These are phyloP conservation scores for Deilephila porcellus DNA, from an alignment of 2,888 invertebrate genomes.

Conservation along the genomic window DNA sequence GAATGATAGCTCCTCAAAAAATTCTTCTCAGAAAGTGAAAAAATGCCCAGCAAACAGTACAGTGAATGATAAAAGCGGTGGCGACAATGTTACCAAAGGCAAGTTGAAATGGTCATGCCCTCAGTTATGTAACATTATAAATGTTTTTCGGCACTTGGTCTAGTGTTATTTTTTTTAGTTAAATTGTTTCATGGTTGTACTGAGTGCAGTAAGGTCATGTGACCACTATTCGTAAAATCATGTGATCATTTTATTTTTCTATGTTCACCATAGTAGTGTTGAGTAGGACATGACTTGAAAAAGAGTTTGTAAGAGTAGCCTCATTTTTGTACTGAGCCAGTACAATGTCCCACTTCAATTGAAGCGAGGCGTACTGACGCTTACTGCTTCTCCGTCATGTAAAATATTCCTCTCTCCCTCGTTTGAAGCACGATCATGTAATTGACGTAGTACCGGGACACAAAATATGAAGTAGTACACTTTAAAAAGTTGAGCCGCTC, in stretches of 20 bases:
- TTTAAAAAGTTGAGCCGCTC: too few species aligned
- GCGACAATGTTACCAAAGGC: constrained; percentile 79
- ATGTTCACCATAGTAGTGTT: constrained; percentile 32
- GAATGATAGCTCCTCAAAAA: constrained; percentile 81
- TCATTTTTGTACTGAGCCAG: too few species aligned
- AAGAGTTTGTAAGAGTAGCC: too few species aligned
- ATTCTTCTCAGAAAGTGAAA: constrained; percentile 80
- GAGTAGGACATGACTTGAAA: too few species aligned
- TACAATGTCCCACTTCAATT: too few species aligned
- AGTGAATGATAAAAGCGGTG: constrained; percentile 73
- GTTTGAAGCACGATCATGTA: too few species aligned
- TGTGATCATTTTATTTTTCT: constrained; percentile 61
- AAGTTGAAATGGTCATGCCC: constrained; percentile 75
- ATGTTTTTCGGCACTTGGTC: constrained; percentile 45
- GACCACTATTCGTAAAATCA: constrained; percentile 63
- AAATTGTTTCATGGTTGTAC: constrained; percentile 49
- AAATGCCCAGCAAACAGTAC: constrained; percentile 74
- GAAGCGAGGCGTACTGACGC: too few species aligned
- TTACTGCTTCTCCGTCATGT: too few species aligned
- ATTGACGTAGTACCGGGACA: too few species aligned
- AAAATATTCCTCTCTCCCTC: too few species aligned
- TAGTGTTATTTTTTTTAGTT: constrained; percentile 17
- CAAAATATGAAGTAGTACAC: too few species aligned
- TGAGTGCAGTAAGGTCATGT: constrained; percentile 69
- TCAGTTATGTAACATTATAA: constrained; percentile 81